Evolutionary conservation across 2,797 vertebrate species (phyloP).

Genomic region (Sebastes trivittatus): DNA sequence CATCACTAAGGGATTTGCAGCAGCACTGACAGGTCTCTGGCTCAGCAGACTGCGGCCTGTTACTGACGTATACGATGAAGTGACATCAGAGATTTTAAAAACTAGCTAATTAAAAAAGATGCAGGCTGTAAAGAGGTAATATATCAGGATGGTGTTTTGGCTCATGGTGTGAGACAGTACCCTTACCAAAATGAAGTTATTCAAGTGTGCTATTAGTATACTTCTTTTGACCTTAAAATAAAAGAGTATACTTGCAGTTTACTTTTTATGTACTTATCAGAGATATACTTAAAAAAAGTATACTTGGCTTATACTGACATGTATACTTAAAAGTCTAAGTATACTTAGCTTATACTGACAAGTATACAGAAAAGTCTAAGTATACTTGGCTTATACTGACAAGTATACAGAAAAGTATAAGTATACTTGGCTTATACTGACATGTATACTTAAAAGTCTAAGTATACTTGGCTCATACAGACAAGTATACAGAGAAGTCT

Average conservation of each 20-base stretch:
- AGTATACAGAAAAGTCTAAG: accelerated
- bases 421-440: too few relatives aligned
- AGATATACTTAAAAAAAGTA: too few relatives aligned
- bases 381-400: accelerated
- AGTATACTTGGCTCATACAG: too few relatives aligned
- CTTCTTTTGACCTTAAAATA: too few relatives aligned
- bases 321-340: too few relatives aligned
- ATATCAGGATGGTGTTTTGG: neutral
- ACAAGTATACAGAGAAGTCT: too few relatives aligned
- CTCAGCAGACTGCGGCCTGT: neutral
- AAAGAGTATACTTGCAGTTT: too few relatives aligned
- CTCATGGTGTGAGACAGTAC: neutral
- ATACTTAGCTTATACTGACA: too few relatives aligned
- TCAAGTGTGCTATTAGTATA: too few relatives aligned
- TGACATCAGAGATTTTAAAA: neutral
- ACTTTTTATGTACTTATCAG: too few relatives aligned
- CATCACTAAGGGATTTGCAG: neutral
- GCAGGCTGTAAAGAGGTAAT: neutral
- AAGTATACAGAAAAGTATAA: accelerated
- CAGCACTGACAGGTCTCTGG: neutral
- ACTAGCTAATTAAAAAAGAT: neutral
- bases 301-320: accelerated
- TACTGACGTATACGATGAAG: neutral
- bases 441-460: accelerated
- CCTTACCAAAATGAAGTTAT: too few relatives aligned